Base-by-base conservation (phyloP, 2,113 vertebrate species). In the Pimephales promelas region DNA sequence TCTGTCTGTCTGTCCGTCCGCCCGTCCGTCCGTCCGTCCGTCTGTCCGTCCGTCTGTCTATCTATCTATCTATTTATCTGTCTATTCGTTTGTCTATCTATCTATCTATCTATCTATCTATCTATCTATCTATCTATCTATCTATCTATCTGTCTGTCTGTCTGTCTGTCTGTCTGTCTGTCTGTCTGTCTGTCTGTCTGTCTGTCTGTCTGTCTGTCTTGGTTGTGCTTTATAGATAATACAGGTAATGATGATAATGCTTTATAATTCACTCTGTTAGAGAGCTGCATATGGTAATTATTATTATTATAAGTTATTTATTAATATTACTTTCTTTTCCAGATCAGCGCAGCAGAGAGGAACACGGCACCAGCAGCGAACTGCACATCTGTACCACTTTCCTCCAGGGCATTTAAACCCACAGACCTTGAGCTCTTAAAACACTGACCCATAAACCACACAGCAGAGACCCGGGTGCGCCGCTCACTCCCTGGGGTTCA, bases 131-230 rank as follows among this genome's bases (percentile, higher is more conserved):
- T 56, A 1, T 56, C 20, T 56, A 0, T 56, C 20, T 56, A 0
- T 56, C 20, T n/a, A 1, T 56, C 54, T n/a, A 0, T 56, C 20
- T n/a, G 0, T 56, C 2, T n/a, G 0, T n/a, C 54, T 56, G 0
- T 56, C 54, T 56, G 0, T 52, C 52, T 56, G 0, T 56, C 54
- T 56, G 3, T 56, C 54, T 22, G 0, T 56, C 54, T 56, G 0
- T 56, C 54, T 56, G 0, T 56, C 20, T 56, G 0, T 56, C 54
- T 56, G 2, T 20, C 52, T 56, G 1, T 56, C 54, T 56, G 0
- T 56, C 54, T 56, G 1, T 56, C 54, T 10, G 0, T 56, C 54
- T 56, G 0, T 56, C 54, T 36, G 34, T 36, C 6, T 36, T 36
- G 34, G 4, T 5, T 36, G 34, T 36, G 34, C 34, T 36, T 36